A percentile compares a stretch with the other conserved stretches of the same genome.
Evolutionary conservation across 1,140 invertebrate species (phyloP).

Genomic region (Manduca sexta): DNA sequence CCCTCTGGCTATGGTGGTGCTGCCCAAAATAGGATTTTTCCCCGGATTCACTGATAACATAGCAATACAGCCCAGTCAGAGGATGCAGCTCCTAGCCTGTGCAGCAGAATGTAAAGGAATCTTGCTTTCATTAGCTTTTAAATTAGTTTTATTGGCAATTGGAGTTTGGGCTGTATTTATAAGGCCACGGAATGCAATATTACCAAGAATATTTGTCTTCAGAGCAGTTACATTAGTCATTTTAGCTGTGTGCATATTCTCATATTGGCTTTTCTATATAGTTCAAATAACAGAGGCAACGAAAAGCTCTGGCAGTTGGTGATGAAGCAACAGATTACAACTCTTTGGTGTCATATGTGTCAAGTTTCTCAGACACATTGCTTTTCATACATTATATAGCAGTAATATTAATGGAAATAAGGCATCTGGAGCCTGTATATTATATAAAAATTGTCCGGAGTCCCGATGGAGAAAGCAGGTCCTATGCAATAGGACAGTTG

Average conservation of each 20-base stretch:
- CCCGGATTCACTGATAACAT: constrained; percentile 72
- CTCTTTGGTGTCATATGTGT: constrained; percentile 91
- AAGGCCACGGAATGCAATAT: constrained; percentile 84
- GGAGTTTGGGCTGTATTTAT: constrained; percentile 94
- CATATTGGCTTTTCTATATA: constrained; percentile 98
- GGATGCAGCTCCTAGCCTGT: constrained; percentile 60
- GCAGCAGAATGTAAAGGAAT: constrained; percentile 84
- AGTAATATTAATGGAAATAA: constrained; percentile 92
- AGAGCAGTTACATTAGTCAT: constrained; percentile 90
- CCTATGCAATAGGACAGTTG: constrained; percentile 92
- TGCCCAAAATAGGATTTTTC: constrained; percentile 91
- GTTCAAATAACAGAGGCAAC: constrained; percentile 90
- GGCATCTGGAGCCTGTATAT: constrained; percentile 91
- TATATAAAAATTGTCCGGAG: constrained; percentile 94
- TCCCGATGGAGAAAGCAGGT: constrained; percentile 91
- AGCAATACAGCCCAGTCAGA: constrained; percentile 61
- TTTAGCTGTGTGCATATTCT: constrained; percentile 93
- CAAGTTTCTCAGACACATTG: constrained; percentile 92
- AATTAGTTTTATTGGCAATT: constrained; percentile 91
- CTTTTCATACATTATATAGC: constrained; percentile 97
- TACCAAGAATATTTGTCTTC: constrained; percentile 95
- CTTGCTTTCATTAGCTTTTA: constrained; percentile 92
- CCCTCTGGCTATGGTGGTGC: constrained; percentile 93
- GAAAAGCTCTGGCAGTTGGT: constrained; percentile 81
- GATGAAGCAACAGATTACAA: constrained; percentile 87